Conservation (phyloP, 2,113 vertebrate species). For the Mormyrus lacerda region DNA sequence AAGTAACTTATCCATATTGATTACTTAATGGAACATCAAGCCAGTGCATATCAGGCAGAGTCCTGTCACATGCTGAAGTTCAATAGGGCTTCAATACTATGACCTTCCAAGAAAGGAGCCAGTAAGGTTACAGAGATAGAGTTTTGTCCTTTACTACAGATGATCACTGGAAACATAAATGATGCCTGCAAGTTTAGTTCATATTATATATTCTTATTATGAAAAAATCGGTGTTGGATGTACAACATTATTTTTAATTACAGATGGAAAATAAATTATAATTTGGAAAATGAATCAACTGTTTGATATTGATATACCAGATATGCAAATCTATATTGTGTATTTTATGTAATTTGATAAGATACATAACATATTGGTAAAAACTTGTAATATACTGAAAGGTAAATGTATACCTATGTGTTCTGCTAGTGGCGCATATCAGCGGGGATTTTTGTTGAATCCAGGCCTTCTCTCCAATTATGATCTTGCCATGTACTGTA, state of each 20-base stretch:
- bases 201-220: not conserved
- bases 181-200: not conserved
- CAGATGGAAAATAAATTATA: not conserved
- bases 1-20: conserved; percentile 81
- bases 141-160: not conserved
- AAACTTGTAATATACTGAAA: not conserved
- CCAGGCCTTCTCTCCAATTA: conserved; percentile 29
- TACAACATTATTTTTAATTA: not conserved
- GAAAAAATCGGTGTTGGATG: not conserved
- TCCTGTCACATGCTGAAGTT: conserved; percentile 76
- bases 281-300: not conserved
- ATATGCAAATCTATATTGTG: not conserved
- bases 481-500: conserved; percentile 62
- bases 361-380: not conserved
- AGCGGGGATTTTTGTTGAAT: conserved; percentile 46
- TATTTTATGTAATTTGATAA: not conserved
- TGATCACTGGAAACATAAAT: not conserved
- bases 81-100: conserved; percentile 8
- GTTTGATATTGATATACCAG: not conserved
- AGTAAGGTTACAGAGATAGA: not conserved
- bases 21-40: conserved; percentile 97
- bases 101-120: conserved; percentile 13
- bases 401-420: not conserved
- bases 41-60: conserved; percentile 74
- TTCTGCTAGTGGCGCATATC: conserved; percentile 37